Evolutionary conservation across 2,797 vertebrate genomes (phyloP).

Genomic region (Lacerta bilineata): DNA sequence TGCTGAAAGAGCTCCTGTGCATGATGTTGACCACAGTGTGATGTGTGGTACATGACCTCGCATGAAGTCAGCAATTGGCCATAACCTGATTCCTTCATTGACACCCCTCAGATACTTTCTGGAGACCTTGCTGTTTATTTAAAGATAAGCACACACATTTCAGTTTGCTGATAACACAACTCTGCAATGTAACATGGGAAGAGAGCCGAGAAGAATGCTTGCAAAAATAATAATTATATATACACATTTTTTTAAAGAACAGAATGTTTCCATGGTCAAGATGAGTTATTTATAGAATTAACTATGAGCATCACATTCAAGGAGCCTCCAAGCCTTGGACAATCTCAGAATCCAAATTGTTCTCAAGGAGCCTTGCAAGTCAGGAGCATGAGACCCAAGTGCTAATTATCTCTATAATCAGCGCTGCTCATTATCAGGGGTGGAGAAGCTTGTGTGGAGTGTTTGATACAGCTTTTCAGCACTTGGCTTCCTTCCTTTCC

Average conservation of each 20-base stretch:
- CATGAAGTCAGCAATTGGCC: background rate
- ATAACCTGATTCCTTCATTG: background rate
- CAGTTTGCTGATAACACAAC: background rate
- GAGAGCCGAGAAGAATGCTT: constrained; percentile 25
- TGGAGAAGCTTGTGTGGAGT: no score
- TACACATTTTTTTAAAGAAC: constrained; percentile 18
- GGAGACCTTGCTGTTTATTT: background rate
- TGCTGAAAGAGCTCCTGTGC: background rate
- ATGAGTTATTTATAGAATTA: constrained; percentile 51
- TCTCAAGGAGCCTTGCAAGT: background rate
- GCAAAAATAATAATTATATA: background rate
- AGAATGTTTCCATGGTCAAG: constrained; percentile 30
- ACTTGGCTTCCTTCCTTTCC: background rate
- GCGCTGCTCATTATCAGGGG: no score
- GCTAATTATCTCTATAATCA: background rate
- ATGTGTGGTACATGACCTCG: background rate
- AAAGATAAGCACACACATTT: background rate
- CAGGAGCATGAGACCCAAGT: background rate
- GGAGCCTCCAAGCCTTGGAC: background rate
- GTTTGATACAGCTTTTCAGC: no score
- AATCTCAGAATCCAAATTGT: background rate
- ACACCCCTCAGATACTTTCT: background rate
- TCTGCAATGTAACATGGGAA: background rate
- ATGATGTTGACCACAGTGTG: no score
- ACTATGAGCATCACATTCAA: background rate